Evolutionary conservation across 2,888 invertebrate species (phyloP), one percentile per base, ranked within the genome.

Genomic region (Sussaba pulchella): DNA sequence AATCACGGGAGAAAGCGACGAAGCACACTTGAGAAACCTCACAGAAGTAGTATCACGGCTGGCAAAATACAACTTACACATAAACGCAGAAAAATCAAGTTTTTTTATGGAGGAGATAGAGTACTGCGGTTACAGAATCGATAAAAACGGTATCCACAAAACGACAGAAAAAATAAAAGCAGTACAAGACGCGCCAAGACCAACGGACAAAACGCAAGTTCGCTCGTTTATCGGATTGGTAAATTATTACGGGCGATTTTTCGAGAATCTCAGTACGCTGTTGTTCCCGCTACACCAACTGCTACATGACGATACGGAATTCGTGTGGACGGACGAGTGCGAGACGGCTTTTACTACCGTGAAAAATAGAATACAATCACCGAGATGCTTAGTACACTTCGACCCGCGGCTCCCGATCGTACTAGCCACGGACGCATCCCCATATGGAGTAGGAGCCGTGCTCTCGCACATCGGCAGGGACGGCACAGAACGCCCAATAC

Each of bases 401-500:
- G 31, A 31, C 6, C 31, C 31, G 31, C 31, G 10, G 10, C 1
- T 19, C 6, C 26, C 66, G 14, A 10, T 47, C 52, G 4, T 57
- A 24, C 17, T 24, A 45, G 14, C 36, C 31, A n/a, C 47, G 14
- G 72, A 78, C 47, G 78, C 66, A 17, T 78, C 67, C 0, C 66
- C 72, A 0, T 66, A 57, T 36, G 78, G 72, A 4, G 9, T 78
- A 6, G 57, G 72, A 14, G 78, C 66, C n/a, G 75, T 69, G 8
- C 52, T 75, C 9, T 64, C 59, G 8, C 79, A 78, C 50, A n/a
- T 50, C 1, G 47, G 17, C 19, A 10, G 81, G 1, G 59, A 84
- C 45, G 74, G 66, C 2, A 57, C 70, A n/a, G 85, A 85, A 59
- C 45, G 59, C 21, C 84, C 84, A 0, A 76, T 86, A n/a, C 6